phyloP scores from a whole-genome alignment of 2,113 vertebrate species.

The Potamarius usumacintae region DNA sequence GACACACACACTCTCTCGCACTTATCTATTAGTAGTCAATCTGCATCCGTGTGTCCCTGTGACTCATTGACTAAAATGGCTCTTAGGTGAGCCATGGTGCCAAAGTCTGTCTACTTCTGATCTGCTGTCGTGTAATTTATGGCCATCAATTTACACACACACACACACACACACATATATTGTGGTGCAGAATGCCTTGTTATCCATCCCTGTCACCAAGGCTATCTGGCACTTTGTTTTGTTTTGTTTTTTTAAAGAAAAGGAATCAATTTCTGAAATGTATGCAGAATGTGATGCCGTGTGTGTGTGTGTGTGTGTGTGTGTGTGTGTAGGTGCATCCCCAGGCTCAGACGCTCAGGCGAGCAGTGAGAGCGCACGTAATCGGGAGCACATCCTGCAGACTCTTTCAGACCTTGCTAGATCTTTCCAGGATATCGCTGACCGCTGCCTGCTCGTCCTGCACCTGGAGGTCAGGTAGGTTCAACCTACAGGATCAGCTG shows the following conservation, averaged over 20 bases:
- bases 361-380: constrained; percentile 78
- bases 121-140: constrained; percentile 64
- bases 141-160: constrained; percentile 56
- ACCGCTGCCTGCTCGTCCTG: constrained; percentile 90
- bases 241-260: not conserved
- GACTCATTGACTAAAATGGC: constrained; percentile 48
- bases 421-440: constrained; percentile 94
- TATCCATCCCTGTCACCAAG: constrained; percentile 1
- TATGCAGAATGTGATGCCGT: not conserved
- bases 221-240: not conserved
- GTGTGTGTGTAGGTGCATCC: constrained; percentile 71
- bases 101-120: constrained; percentile 62
- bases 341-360: constrained; percentile 80
- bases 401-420: constrained; percentile 86
- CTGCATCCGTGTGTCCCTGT: constrained; percentile 24
- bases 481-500: not conserved
- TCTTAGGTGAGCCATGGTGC: not conserved
- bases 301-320: not conserved
- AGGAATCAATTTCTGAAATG: not conserved
- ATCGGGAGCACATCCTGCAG: constrained; percentile 91
- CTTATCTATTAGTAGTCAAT: constrained; percentile 56
- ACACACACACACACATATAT: not conserved
- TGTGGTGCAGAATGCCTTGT: constrained; percentile 25
- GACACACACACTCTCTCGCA: constrained; percentile 50
- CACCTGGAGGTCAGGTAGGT: constrained; percentile 96